Conservation (phyloP, 2,888 invertebrate species). For the Ctenicera cuprea region DNA sequence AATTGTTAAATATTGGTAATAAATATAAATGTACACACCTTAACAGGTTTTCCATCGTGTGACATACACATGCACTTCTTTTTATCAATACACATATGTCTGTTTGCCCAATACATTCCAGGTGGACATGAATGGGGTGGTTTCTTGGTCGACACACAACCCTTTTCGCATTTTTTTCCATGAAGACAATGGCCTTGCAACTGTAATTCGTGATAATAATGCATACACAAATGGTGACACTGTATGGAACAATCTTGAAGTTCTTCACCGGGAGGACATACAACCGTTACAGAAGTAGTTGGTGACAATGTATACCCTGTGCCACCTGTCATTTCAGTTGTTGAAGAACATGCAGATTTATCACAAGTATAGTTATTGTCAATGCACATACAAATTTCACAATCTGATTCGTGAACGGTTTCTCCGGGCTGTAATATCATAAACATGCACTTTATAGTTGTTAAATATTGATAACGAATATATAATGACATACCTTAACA, state of each 20-base stretch:
- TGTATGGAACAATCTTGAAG: slow-evolving; percentile 82
- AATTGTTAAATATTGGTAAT: no score
- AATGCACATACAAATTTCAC: slow-evolving; percentile 87
- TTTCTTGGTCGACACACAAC: slow-evolving; percentile 64
- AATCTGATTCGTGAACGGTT: slow-evolving; percentile 76
- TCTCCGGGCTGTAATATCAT: slow-evolving; percentile 78
- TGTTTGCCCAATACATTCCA: slow-evolving; percentile 82
- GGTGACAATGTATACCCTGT: no score
- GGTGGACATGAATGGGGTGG: slow-evolving; percentile 72
- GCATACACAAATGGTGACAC: slow-evolving; percentile 83
- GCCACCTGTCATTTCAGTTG: no score
- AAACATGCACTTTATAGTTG: no score
- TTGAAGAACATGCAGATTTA: background rate
- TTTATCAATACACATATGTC: slow-evolving; percentile 81
- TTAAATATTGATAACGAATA: no score
- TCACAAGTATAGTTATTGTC: slow-evolving; percentile 77
- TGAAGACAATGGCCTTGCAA: slow-evolving; percentile 71
- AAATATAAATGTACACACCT: slow-evolving; percentile 71
- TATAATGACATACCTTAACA: slow-evolving; percentile 47
- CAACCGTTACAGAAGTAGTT: background rate
- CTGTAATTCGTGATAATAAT: slow-evolving; percentile 74
- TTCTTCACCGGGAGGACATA: slow-evolving; percentile 71
- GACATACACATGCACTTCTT: slow-evolving; percentile 86
- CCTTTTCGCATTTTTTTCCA: slow-evolving; percentile 70
- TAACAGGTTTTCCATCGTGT: slow-evolving; percentile 78